Percentiles rank a stretch among this genome's conserved stretches.
phyloP scores from a whole-genome alignment of 2,797 vertebrate species.

The Syndactyla subalaris region DNA sequence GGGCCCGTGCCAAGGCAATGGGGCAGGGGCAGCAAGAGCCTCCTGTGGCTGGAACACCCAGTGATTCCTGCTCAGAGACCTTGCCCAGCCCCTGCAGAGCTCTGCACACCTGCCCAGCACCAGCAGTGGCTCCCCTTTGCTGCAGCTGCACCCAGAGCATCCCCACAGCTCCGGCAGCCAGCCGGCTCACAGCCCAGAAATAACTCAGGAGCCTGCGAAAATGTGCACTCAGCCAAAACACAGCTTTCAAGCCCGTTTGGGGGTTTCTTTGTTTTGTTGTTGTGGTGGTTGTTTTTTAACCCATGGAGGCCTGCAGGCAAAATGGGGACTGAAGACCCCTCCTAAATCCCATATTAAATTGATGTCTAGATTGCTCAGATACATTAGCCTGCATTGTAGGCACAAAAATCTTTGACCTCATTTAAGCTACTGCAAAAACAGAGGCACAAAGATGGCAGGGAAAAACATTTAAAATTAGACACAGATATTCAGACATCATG shows the following conservation, averaged over 20 bases:
- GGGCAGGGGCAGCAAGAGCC: not conserved
- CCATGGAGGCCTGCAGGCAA: not conserved
- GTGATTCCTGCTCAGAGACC: not conserved
- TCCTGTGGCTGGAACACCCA: not conserved
- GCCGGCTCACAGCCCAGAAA: not conserved
- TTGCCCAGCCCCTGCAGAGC: not conserved
- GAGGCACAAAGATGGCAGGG: not conserved
- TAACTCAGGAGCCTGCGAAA: not conserved
- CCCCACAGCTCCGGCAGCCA: not conserved
- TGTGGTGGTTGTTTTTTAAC: not conserved
- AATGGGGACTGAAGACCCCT: not conserved
- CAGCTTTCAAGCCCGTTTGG: not conserved
- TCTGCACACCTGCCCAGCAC: not conserved
- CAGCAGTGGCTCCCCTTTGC: not conserved
- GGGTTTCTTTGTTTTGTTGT: not conserved
- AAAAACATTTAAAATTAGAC: constrained; percentile 46
- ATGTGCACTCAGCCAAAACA: not conserved
- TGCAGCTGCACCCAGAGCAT: not conserved
- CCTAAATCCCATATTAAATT: not conserved
- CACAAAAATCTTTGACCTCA: constrained; percentile 11
- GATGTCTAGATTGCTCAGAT: not conserved
- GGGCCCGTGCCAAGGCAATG: accelerated
- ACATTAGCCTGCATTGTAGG: not conserved
- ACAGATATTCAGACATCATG: constrained; percentile 14
- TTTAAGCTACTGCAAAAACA: constrained; percentile 25